Percentiles rank a stretch among this genome's conserved stretches.
Conservation (phyloP, 1,140 invertebrate species). For the Holcopasites calliopsidis region DNA sequence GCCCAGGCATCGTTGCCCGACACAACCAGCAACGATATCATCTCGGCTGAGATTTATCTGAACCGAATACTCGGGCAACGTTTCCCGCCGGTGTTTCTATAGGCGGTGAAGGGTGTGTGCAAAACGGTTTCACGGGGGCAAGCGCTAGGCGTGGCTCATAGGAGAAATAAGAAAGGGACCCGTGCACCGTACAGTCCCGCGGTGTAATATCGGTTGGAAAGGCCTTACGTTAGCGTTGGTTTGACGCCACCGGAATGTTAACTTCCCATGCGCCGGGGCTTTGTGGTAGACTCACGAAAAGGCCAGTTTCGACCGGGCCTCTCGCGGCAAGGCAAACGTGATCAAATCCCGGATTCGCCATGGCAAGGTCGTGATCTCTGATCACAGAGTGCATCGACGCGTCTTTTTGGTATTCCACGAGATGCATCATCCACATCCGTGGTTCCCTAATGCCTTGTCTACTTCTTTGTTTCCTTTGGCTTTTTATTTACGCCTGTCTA, state of each 20-base stretch:
- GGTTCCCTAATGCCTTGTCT: neutral
- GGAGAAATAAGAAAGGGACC: constrained; percentile 76
- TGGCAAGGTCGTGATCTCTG: constrained; percentile 53
- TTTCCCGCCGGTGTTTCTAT: constrained; percentile 27
- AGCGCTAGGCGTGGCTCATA: constrained; percentile 70
- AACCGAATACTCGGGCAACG: constrained; percentile 33
- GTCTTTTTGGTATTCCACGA: no score
- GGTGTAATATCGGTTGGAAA: constrained; percentile 67
- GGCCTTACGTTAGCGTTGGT: constrained; percentile 49
- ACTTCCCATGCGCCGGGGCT: constrained; percentile 70
- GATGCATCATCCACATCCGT: no score
- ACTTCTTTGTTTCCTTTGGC: no score
- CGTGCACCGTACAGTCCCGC: constrained; percentile 43
- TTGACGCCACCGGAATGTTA: constrained; percentile 70
- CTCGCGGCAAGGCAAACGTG: constrained; percentile 31
- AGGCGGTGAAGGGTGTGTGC: constrained; percentile 70
- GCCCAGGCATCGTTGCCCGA: neutral
- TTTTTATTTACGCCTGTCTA: neutral
- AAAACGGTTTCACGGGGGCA: constrained; percentile 58
- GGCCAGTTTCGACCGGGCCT: constrained; percentile 13
- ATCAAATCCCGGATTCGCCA: constrained; percentile 35
- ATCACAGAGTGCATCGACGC: neutral
- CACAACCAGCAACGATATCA: neutral
- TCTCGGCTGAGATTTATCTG: constrained; percentile 14
- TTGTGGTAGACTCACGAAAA: constrained; percentile 36